Evolutionary conservation across 2,113 vertebrate genomes (phyloP), one percentile per base, ranked within the genome.

Genomic region (Coracopsis vasa): DNA sequence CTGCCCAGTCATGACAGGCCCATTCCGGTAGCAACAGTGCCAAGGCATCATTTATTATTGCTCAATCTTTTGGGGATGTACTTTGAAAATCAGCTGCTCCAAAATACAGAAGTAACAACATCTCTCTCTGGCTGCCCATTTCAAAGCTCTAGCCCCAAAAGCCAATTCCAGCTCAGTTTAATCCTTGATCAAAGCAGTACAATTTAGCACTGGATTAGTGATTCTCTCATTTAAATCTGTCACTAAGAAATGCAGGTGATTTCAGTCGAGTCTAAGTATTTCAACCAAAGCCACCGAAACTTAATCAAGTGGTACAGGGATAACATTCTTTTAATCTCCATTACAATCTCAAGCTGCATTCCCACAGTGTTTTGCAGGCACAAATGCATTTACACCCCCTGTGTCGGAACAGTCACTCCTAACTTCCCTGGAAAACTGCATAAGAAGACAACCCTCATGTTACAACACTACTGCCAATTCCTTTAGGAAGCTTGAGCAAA

Each of bases 121-220:
- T 66, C 28, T 90, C 66, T 56, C 35, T 80, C 50, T 51, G 27
- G 23, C 33, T 82, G 54, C 48, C 96, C 44, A 45, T 91, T 87
- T 91, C 66, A 93, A 95, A 81, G 80, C 73, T 61, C n/a, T 54
- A 74, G 65, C 81, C 92, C 60, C 79, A 88, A 89, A 90, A 96
- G 77, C 64, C 67, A 94, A 13, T 88, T 97, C 65, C 75, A 92
- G 87, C 71, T 95, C 88, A 73, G 67, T 73, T 93, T 96, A 97
- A 97, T 97, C 95, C 97, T 92, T 94, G 96, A 97, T 97, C 97
- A 97, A 97, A 97, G 97, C 72, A 87, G 87, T 72, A 81, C 16
- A 92, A 72, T 88, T 96, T 91, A 95, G 82, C 78, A 83, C 5
- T 84, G 78, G 93, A 97, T 97, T 97, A 97, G 88, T 9, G n/a